A percentile compares a stretch with the other conserved stretches of the same genome.
Conservation (phyloP, 1,140 invertebrate genomes). For the Neodiprion lecontei region DNA sequence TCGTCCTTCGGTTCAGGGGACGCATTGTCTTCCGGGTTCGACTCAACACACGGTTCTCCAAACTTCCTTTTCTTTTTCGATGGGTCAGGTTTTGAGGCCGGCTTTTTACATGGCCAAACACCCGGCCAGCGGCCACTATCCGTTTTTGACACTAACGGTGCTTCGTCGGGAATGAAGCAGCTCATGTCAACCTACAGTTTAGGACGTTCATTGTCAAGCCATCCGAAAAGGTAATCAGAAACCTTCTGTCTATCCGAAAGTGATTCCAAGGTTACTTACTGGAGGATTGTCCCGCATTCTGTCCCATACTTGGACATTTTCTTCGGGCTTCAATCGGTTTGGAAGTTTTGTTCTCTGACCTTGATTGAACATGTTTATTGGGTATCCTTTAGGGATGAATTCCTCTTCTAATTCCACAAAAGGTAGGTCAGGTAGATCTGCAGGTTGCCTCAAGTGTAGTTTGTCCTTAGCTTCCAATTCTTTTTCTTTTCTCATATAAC, state of each 20-base stretch:
- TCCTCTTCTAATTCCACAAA: conserved; percentile 27
- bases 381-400: conserved; percentile 28
- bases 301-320: conserved; percentile 38
- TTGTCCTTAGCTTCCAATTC: conserved; percentile 29
- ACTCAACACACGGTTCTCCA: conserved; percentile 24
- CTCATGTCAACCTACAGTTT: conserved; percentile 21
- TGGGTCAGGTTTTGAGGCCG: conserved; percentile 27
- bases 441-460: conserved; percentile 29
- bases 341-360: conserved; percentile 21
- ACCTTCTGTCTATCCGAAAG: no score
- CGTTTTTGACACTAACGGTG: conserved; percentile 11
- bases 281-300: conserved; percentile 33
- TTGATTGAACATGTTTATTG: conserved; percentile 37
- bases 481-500: conserved; percentile 33
- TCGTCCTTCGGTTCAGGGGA: conserved; percentile 29
- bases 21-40: conserved; percentile 9
- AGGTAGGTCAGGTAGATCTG: conserved; percentile 27
- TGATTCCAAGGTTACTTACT: conserved; percentile 22
- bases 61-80: conserved; percentile 24
- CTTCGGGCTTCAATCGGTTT: conserved; percentile 23
- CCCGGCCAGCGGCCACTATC: conserved; percentile 33
- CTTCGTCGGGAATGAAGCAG: conserved; percentile 9
- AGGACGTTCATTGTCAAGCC: neutral
- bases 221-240: no score
- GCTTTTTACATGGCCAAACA: conserved; percentile 36